Conservation (phyloP, 1,140 invertebrate species). For the Ectropis grisescens region DNA sequence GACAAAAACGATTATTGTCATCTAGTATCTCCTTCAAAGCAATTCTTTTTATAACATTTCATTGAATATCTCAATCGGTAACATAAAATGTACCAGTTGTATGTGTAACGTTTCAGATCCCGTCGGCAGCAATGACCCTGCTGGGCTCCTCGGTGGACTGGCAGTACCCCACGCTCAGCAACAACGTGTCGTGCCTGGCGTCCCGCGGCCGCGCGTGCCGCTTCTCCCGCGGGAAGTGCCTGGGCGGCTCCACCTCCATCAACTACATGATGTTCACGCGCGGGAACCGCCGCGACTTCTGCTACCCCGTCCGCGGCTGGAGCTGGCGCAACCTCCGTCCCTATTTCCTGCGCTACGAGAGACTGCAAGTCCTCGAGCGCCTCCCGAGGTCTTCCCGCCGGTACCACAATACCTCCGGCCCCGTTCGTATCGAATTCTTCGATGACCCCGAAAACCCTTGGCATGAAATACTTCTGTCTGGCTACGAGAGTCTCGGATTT, state of each 20-base stretch:
- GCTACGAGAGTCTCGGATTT: constrained; percentile 55
- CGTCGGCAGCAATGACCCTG: constrained; percentile 12
- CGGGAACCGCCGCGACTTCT: constrained; percentile 79
- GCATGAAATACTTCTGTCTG: constrained; percentile 62
- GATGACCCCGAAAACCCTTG: constrained; percentile 68
- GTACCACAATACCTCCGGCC: constrained; percentile 72
- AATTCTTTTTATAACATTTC: constrained; percentile 5
- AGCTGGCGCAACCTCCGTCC: constrained; percentile 28
- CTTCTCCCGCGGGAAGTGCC: constrained; percentile 60
- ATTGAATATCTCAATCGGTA: no score
- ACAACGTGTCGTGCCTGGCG: constrained; percentile 31
- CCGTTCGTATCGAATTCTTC: constrained; percentile 72
- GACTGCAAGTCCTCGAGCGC: constrained; percentile 17
- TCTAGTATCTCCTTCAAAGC: not conserved
- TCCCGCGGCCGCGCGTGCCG: constrained; percentile 19
- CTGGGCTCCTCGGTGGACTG: constrained; percentile 26
- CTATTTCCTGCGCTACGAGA: constrained; percentile 34
- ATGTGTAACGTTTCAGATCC: constrained; percentile 28
- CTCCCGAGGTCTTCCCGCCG: constrained; percentile 21
- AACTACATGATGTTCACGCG: constrained; percentile 88
- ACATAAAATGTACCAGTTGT: no score
- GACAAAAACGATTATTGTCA: not conserved
- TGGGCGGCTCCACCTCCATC: constrained; percentile 81
- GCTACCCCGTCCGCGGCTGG: constrained; percentile 29
- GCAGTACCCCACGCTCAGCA: constrained; percentile 32